phyloP scores from a whole-genome alignment of 2,113 vertebrate species.

The Calypte anna region DNA sequence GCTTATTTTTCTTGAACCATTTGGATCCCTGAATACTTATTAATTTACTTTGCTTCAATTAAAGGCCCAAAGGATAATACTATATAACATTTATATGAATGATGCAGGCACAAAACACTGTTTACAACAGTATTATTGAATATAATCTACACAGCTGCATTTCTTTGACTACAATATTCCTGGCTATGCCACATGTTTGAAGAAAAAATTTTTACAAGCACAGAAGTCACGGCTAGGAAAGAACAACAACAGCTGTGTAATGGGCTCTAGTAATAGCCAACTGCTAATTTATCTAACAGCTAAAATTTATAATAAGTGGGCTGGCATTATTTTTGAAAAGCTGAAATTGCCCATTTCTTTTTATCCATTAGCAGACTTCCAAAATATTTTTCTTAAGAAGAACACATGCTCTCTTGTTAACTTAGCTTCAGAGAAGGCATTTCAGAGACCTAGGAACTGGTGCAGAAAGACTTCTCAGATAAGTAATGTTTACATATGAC shows the following conservation, averaged over 20 bases:
- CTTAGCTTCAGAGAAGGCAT: neutral
- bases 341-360: neutral
- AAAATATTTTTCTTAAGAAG: neutral
- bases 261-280: neutral
- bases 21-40: neutral
- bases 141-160: conserved; percentile 4
- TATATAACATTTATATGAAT: neutral
- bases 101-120: neutral
- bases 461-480: neutral
- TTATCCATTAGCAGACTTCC: neutral
- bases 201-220: neutral
- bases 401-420: neutral
- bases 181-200: neutral
- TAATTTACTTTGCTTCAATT: neutral
- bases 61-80: neutral
- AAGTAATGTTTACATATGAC: neutral
- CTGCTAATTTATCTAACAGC: neutral
- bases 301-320: neutral
- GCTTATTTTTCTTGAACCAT: neutral
- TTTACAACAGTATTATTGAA: neutral
- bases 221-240: neutral
- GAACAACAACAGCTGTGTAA: neutral
- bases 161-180: neutral
- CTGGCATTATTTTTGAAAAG: neutral
- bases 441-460: neutral